Evolutionary conservation across 2,797 vertebrate species (phyloP).

Genomic region (Yasuhikotakia modesta): DNA sequence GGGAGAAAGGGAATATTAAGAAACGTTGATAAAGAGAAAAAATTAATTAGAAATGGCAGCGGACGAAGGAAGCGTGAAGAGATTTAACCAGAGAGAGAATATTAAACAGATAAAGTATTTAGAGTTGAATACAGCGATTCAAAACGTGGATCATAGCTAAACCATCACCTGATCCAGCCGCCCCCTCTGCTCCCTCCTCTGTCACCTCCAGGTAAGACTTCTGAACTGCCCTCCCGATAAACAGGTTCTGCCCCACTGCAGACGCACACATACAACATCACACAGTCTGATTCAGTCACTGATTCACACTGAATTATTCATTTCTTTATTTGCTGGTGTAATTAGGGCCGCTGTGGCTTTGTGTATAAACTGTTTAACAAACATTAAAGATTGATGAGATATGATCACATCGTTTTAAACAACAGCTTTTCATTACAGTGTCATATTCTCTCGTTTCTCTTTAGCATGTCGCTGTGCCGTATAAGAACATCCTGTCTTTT

Average conservation of each 20-base stretch:
- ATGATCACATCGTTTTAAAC: background rate
- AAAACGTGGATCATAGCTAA: background rate
- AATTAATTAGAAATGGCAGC: background rate
- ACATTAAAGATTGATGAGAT: background rate
- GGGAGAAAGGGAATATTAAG: background rate
- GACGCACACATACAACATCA: slow-evolving; percentile 18
- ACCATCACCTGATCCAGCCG: slow-evolving; percentile 87
- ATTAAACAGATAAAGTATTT: background rate
- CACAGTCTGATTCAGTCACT: slow-evolving; percentile 11
- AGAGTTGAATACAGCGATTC: background rate
- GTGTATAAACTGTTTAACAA: background rate
- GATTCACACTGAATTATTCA: slow-evolving; percentile 16
- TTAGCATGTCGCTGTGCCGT: too few relatives aligned
- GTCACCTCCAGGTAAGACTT: slow-evolving; percentile 95
- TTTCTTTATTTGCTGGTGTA: slow-evolving; percentile 14
- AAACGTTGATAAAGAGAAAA: background rate
- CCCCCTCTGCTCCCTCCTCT: slow-evolving; percentile 95
- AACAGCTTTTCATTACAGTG: background rate
- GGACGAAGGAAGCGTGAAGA: background rate
- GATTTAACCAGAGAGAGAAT: background rate
- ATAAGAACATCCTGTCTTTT: slow-evolving; percentile 86
- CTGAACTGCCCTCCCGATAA: slow-evolving; percentile 90
- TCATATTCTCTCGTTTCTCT: too few relatives aligned
- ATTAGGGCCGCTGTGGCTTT: background rate
- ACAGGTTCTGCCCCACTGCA: slow-evolving; percentile 84